Evolutionary conservation across 2,888 invertebrate species (phyloP), one percentile per base, ranked within the genome.

Genomic region (Lagria hirta): DNA sequence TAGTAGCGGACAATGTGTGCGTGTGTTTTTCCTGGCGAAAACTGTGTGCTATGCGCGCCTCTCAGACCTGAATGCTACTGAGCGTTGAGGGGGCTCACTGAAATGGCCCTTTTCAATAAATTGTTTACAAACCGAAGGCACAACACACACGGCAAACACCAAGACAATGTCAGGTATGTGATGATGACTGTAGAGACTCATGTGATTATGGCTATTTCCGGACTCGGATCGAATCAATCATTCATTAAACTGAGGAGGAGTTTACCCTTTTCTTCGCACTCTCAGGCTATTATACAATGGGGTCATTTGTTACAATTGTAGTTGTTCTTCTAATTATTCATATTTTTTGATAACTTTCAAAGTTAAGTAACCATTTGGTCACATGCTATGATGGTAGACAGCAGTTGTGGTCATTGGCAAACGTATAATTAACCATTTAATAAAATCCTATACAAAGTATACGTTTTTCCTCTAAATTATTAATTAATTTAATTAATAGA

Each of bases 101-200:
- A 73, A 72, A 86, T 86, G 86, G 84, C 84, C 75, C 76, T 86
- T 73, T 78, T 86, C 69, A 83, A 84, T 68, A 85, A 83, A 77
- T 72, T 86, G 58, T 82, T 85, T 73, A 75, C 41, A 3, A 40
- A 26, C 14, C 69, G 66, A 70, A 83, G 79, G 72, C 78, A 76
- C 75, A 53, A 76, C 75, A 53, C 35, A 29, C 38, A 51, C 48
- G 53, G 69, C 68, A 73, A 70, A 66, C 69, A 69, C 65, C 67
- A 72, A 73, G 77, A 77, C 30, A 52, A 54, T 75, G 76, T 73
- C 73, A 76, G 71, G 74, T 71, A 70, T 48, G 64, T n/a, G n/a
- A n/a, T 8, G 4, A 11, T 13, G 24, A n/a, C 24, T 13, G 11
- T 24, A 24, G 8, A 10, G 10, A 3, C 22, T 10, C 4, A 10